Conservation (phyloP, 2,888 invertebrate species). For the Notocelia uddmanniana region DNA sequence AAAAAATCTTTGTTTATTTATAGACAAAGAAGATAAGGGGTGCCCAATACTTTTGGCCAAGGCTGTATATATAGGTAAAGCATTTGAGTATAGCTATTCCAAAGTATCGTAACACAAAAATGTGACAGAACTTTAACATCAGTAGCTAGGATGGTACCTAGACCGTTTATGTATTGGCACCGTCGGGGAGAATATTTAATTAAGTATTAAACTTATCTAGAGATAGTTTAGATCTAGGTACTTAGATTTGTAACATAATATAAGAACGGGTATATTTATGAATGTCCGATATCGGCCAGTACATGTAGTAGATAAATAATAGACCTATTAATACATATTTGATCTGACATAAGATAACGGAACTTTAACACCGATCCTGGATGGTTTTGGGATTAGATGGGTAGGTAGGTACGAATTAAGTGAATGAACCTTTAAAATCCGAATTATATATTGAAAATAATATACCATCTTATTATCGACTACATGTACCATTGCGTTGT, state of each 20-base stretch:
- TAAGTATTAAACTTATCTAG: background rate
- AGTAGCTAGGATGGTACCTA: background rate
- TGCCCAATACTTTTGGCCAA: too few relatives aligned
- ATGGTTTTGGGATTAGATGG: background rate
- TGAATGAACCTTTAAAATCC: background rate
- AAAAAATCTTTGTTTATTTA: too few relatives aligned
- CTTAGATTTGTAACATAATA: background rate
- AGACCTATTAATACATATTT: too few relatives aligned
- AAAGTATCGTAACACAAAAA: background rate
- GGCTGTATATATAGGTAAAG: slow-evolving; percentile 1
- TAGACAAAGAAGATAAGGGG: too few relatives aligned
- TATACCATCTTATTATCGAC: background rate
- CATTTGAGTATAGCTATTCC: slow-evolving; percentile 17
- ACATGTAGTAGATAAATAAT: background rate
- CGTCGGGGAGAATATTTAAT: slow-evolving; percentile 16
- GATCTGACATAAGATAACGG: background rate
- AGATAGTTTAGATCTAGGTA: background rate
- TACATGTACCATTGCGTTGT: background rate
- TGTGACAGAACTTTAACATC: background rate
- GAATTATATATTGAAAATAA: background rate
- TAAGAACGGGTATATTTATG: background rate
- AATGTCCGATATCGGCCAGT: background rate
- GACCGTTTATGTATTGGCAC: slow-evolving; percentile 8
- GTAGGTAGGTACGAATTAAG: background rate
- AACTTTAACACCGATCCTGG: background rate